Conservation (phyloP, 2,888 invertebrate genomes). For the Stratiomys singularior region DNA sequence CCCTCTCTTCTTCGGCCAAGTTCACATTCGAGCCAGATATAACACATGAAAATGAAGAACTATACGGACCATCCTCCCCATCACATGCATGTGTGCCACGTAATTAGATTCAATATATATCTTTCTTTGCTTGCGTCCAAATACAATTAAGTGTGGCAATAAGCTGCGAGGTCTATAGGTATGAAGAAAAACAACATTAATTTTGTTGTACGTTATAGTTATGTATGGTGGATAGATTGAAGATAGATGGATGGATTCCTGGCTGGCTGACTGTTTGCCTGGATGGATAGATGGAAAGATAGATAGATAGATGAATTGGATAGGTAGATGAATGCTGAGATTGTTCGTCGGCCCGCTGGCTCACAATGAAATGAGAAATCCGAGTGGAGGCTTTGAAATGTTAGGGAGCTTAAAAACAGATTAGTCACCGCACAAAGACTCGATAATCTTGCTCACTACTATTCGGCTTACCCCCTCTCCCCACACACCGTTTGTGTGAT, state of each 20-base stretch:
- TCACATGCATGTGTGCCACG: conserved; percentile 28
- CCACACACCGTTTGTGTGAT: conserved; percentile 1
- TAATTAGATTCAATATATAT: conserved; percentile 45
- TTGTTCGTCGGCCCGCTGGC: conserved; percentile 18
- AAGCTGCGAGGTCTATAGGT: conserved; percentile 14
- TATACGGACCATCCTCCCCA: too few species aligned
- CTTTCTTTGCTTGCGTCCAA: conserved; percentile 14
- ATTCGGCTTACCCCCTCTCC: too few species aligned
- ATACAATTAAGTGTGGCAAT: conserved; percentile 42
- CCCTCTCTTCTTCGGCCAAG: too few species aligned
- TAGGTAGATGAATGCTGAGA: conserved; percentile 22
- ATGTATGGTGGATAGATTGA: conserved; percentile 20
- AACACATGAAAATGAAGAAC: too few species aligned
- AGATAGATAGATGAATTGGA: conserved; percentile 15
- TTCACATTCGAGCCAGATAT: too few species aligned
- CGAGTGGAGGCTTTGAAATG: conserved; percentile 32
- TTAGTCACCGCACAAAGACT: conserved; percentile 43
- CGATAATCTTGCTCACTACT: conserved; percentile 25
- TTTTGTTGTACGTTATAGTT: conserved; percentile 24
- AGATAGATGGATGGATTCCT: not conserved
- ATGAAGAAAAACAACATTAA: conserved; percentile 36
- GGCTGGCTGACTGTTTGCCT: not conserved
- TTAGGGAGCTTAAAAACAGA: conserved; percentile 43
- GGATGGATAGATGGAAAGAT: conserved; percentile 11
- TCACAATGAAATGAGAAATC: conserved; percentile 38